Base-by-base conservation (phyloP, 53 echinoderm and acorn worm species). In the Astropecten irregularis region DNA sequence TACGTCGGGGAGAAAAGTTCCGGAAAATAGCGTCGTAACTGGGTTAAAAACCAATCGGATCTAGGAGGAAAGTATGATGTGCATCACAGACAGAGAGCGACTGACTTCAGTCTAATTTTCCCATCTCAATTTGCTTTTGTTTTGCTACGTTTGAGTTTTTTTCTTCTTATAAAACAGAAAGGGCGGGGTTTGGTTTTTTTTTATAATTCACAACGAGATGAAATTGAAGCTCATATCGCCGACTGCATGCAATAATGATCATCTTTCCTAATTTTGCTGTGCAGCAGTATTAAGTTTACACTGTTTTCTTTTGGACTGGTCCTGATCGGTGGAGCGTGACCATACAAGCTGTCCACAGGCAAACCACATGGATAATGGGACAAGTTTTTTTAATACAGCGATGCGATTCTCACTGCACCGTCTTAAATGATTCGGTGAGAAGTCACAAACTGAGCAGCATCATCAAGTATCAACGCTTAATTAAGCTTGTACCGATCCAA, bases 41-140 rank as follows among this genome's bases (percentile, higher is more conserved):
- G 62, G 79, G 79, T 79, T 79, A 79, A 79, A 62, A 79, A 62
- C 61, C 79, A 79, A 79, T 79, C 38, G 68, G 27, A 44, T 68
- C 68, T 35, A 6, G n/a, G n/a, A n/a, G n/a, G n/a, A 25, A 62
- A 61, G 28, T 38, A 46, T 31, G 25, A 62, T 44, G 68, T 44
- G 44, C 14, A 27, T 56, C 30, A 40, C 58, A n/a, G 74, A 36
- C 40, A n/a, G 74, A 55, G n/a, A n/a, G 25, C 56, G 79, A 60
- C 60, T 79, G 62, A 29, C 29, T 60, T 39, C 22, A 28, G 74
- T 57, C 11, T 54, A 16, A 5, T 20, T 27, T 72, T 21, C 20
- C 6, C 11, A 6, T 42, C 42, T 42, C 6, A 42, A 42, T 11
- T 42, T 11, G 6, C 42, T 42, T 42, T 11, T 42, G 6, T 42